A percentile compares a stretch with the other conserved stretches of the same genome.
Conservation (phyloP, 2,797 vertebrate genomes). For the Neopelma chrysocephalum region DNA sequence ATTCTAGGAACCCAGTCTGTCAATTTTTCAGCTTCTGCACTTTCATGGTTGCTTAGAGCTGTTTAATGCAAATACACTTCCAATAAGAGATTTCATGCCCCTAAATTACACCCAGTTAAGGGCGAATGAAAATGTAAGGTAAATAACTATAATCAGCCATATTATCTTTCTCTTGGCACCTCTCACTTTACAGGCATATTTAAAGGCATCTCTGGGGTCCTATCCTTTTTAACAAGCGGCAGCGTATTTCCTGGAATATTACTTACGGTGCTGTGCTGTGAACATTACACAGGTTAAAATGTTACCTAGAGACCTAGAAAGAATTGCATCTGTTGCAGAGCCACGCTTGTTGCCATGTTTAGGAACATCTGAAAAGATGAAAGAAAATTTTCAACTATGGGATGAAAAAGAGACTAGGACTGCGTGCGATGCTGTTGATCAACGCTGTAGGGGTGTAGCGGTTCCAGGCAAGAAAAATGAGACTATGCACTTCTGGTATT, state of each 20-base stretch:
- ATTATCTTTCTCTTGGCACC: constrained; percentile 84
- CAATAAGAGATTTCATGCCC: constrained; percentile 86
- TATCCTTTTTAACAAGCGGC: constrained; percentile 82
- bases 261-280: constrained; percentile 76
- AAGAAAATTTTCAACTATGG: constrained; percentile 47
- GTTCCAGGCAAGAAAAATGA: constrained; percentile 25
- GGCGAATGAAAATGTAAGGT: constrained; percentile 86
- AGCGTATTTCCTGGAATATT: constrained; percentile 80
- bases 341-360: constrained; percentile 58
- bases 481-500: background rate
- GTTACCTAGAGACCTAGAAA: constrained; percentile 79
- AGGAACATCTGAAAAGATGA: constrained; percentile 66
- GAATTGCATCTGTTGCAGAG: constrained; percentile 72
- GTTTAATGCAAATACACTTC: constrained; percentile 85
- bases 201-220: constrained; percentile 83
- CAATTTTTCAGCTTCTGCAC: constrained; percentile 83
- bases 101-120: constrained; percentile 87
- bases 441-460: background rate
- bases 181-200: constrained; percentile 84
- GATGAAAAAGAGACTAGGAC: constrained; percentile 60
- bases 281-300: constrained; percentile 82
- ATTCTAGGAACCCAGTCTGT: constrained; percentile 82
- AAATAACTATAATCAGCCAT: constrained; percentile 87
- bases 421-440: constrained; percentile 13
- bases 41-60: constrained; percentile 86